Percentiles rank a stretch among this genome's conserved stretches.
These are phyloP conservation scores for Poliocrania exsul DNA, from an alignment of 2,797 vertebrate species.

Conservation along the genomic window DNA sequence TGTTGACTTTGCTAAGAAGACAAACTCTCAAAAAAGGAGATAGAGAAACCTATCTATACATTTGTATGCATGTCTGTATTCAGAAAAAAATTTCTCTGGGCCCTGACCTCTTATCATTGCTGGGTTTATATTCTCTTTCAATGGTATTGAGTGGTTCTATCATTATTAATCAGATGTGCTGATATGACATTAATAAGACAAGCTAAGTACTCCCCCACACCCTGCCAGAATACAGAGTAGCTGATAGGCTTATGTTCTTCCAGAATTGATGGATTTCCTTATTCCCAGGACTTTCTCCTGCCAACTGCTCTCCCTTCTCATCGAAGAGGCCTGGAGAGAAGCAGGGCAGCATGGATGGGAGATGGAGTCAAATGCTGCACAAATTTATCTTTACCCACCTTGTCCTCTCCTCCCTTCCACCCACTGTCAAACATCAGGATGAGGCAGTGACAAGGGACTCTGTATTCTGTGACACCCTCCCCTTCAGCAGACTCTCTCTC, in stretches of 20 bases:
- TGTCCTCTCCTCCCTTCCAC: background rate
- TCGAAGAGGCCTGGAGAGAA: background rate
- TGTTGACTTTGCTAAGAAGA: background rate
- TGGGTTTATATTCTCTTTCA: background rate
- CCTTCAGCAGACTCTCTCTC: background rate
- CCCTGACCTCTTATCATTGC: slow-evolving; percentile 8
- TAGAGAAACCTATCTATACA: background rate
- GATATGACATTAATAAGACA: slow-evolving; percentile 44
- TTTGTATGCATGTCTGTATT: background rate
- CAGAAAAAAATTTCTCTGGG: background rate
- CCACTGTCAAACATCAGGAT: background rate
- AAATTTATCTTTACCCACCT: background rate
- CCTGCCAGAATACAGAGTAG: slow-evolving; percentile 23
- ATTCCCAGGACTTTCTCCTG: background rate
- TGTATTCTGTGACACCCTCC: rapidly evolving
- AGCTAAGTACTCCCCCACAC: background rate
- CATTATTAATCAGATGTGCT: slow-evolving; percentile 39
- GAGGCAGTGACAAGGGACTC: background rate
- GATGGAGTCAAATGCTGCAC: background rate
- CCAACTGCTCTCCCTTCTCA: background rate
- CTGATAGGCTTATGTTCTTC: background rate
- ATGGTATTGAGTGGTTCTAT: background rate
- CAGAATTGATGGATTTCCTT: background rate
- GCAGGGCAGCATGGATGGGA: background rate
- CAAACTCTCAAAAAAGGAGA: background rate